phyloP scores from a whole-genome alignment of 2,797 vertebrate genomes.

The Streptopelia turtur region DNA sequence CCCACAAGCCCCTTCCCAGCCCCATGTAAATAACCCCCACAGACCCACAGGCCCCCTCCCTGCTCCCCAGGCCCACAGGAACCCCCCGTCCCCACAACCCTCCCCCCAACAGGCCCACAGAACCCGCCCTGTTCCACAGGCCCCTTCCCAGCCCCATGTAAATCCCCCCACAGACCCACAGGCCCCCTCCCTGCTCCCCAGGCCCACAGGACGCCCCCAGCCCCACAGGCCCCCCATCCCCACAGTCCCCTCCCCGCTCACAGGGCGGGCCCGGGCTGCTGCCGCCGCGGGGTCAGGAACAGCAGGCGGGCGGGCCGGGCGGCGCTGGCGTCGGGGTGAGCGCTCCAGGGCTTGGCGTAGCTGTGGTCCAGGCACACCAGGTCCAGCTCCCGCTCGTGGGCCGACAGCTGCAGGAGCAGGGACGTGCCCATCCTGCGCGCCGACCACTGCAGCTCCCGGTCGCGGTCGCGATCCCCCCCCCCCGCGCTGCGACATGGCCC shows the following conservation, averaged over 20 bases:
- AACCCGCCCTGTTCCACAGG: too few species aligned
- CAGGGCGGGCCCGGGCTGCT: conserved; percentile 81
- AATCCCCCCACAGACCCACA: not conserved
- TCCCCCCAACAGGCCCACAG: too few species aligned
- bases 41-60: too few species aligned
- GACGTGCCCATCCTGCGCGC: conserved; percentile 94
- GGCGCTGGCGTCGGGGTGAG: conserved; percentile 95
- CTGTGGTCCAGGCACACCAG: conserved; percentile 95
- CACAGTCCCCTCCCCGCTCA: conserved; percentile 73
- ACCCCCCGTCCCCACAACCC: too few species aligned
- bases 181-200: not conserved
- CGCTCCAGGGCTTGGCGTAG: conserved; percentile 97
- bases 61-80: too few species aligned
- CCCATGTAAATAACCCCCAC: too few species aligned
- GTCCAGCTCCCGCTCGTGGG: conserved; percentile 92
- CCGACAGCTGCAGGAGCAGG: conserved; percentile 92
- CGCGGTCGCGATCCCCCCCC: not conserved
- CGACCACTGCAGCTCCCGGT: conserved; percentile 81
- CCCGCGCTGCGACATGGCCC: not conserved
- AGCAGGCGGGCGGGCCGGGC: conserved; percentile 93
- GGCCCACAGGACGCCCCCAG: not conserved
- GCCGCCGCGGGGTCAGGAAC: conserved; percentile 90
- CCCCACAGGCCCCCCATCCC: too few species aligned
- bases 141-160: too few species aligned
- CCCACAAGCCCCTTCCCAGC: too few species aligned